Conservation (phyloP, 1,140 invertebrate species). For the Wiebesia pumilae region DNA sequence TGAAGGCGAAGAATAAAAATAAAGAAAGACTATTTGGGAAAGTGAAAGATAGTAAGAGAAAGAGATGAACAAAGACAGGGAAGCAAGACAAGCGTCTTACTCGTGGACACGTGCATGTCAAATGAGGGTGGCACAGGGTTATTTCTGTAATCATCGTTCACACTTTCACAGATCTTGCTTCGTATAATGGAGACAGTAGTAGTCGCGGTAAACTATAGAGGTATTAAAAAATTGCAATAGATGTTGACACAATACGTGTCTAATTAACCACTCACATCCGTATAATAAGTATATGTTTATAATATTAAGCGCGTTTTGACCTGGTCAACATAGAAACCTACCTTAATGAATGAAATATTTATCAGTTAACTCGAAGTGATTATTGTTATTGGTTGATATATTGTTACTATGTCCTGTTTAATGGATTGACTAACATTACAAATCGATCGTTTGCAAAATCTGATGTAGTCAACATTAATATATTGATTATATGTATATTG, state of each 20-base stretch:
- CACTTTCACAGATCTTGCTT: slow-evolving; percentile 36
- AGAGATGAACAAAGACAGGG: background rate
- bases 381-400: no score
- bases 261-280: background rate
- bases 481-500: no score
- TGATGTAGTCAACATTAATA: no score
- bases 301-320: background rate
- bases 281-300: no score
- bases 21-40: background rate
- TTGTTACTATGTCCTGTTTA: no score
- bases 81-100: background rate
- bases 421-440: no score
- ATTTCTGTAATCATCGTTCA: slow-evolving; percentile 71
- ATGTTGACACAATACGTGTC: slow-evolving; percentile 59
- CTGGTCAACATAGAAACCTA: no score
- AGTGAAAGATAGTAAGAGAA: background rate
- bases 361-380: no score
- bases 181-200: background rate
- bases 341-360: no score
- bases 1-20: background rate
- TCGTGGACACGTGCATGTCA: slow-evolving; percentile 62
- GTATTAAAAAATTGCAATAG: background rate
- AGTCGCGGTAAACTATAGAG: background rate
- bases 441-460: no score
- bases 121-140: slow-evolving; percentile 62